Conservation (phyloP, 2,797 vertebrate species). For the Mus minutoides region DNA sequence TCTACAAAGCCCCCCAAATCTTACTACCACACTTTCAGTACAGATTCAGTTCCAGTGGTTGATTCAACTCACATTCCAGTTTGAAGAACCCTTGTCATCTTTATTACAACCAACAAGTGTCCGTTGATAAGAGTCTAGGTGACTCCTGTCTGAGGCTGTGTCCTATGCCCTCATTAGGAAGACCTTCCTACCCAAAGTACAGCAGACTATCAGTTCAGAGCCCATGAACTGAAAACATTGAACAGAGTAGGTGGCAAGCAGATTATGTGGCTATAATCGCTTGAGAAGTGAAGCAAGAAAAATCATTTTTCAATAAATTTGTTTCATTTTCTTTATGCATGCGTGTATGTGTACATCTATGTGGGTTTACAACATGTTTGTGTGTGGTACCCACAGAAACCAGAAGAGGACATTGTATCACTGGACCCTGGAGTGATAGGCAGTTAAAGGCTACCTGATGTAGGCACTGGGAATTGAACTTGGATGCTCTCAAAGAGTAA, state of each 20-base stretch:
- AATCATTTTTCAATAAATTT: neutral
- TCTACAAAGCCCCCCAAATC: neutral
- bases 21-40: neutral
- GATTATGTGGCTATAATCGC: rapidly evolving
- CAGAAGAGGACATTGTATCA: neutral
- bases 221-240: no score
- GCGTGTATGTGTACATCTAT: neutral
- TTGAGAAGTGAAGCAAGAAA: neutral
- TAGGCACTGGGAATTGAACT: neutral
- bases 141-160: neutral
- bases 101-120: neutral
- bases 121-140: neutral
- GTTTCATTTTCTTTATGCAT: neutral
- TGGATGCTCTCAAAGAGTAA: neutral
- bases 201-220: neutral
- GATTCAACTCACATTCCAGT: neutral
- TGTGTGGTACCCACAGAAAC: neutral
- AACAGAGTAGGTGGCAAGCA: neutral
- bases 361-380: neutral
- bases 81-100: neutral
- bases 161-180: neutral
- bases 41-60: neutral
- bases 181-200: neutral
- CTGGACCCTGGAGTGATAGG: neutral
- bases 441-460: neutral